Evolutionary conservation across 2,888 invertebrate species (phyloP).

Genomic region (Chrysina gloriosa): DNA sequence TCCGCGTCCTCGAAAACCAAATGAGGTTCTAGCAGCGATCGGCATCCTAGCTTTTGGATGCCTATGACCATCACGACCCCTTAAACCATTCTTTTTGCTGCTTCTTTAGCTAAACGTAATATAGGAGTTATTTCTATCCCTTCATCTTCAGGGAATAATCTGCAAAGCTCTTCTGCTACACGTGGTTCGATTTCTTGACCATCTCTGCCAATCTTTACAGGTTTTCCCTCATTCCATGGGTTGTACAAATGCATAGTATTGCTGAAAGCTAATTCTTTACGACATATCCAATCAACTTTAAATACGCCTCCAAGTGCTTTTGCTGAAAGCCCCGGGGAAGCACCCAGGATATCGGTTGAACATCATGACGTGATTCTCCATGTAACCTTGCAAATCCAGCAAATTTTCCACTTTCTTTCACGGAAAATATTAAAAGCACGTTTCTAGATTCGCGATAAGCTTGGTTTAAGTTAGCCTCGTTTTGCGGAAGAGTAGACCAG

Average conservation of each 20-base stretch:
- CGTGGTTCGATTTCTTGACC: conserved; percentile 98
- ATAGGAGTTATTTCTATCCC: conserved; percentile 91
- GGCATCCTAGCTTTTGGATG: conserved; percentile 65
- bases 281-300: conserved; percentile 96
- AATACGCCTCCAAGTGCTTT: conserved; percentile 96
- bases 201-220: conserved; percentile 98
- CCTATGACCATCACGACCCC: conserved; percentile 66
- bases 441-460: conserved; percentile 93
- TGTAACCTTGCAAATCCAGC: conserved; percentile 93
- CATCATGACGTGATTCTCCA: conserved; percentile 90
- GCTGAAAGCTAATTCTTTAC: conserved; percentile 92
- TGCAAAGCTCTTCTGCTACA: conserved; percentile 93
- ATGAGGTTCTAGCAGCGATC: conserved; percentile 65
- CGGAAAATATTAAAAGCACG: conserved; percentile 95
- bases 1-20: conserved; percentile 65
- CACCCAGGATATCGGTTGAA: conserved; percentile 92
- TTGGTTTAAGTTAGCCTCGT: conserved; percentile 95
- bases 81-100: conserved; percentile 71
- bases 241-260: conserved; percentile 94
- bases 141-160: conserved; percentile 93
- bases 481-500: conserved; percentile 98
- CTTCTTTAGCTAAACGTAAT: conserved; percentile 85
- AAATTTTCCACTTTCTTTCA: conserved; percentile 97
- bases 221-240: conserved; percentile 98
- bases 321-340: conserved; percentile 93